A percentile compares a stretch with the other conserved stretches of the same genome.
Evolutionary conservation across 1,140 invertebrate species (phyloP).

Genomic region (Triops longicaudatus): DNA sequence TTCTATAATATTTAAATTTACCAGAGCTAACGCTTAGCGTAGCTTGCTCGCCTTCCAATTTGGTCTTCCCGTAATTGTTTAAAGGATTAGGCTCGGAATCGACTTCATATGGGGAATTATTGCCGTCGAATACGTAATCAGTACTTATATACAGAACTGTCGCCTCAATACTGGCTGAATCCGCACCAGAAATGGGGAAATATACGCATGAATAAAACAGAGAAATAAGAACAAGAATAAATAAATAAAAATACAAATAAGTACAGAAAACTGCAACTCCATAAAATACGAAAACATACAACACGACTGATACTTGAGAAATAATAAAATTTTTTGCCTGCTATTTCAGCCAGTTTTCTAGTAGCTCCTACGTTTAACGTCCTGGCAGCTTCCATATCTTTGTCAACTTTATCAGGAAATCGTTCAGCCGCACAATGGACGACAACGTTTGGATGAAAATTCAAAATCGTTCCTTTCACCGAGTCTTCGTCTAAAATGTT

Average conservation of each 20-base stretch:
- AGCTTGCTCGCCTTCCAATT: conserved; percentile 45
- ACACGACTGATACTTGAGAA: no score
- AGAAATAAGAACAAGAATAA: conserved; percentile 5
- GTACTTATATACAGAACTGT: conserved; percentile 50
- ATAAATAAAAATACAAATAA: background rate
- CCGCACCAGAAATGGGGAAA: background rate
- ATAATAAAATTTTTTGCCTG: conserved; percentile 44
- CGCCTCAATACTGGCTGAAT: conserved; percentile 37
- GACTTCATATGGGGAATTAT: conserved; percentile 43
- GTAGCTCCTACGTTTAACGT: conserved; percentile 44
- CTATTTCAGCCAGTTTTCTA: conserved; percentile 39
- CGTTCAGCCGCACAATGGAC: conserved; percentile 49
- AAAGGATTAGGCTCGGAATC: conserved; percentile 43
- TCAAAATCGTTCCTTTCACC: conserved; percentile 37
- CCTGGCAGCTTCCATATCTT: conserved; percentile 39
- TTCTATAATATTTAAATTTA: no score
- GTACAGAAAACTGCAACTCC: background rate
- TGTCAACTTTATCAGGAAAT: conserved; percentile 46
- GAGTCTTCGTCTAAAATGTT: conserved; percentile 39
- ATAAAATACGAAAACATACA: conserved; percentile 26
- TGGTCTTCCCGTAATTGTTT: conserved; percentile 48
- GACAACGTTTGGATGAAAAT: conserved; percentile 43
- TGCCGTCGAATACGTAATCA: conserved; percentile 53
- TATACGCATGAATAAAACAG: no score
- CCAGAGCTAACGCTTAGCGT: conserved; percentile 36